Percentiles rank a stretch among this genome's conserved stretches.
Conservation (phyloP, 2,888 invertebrate genomes). For the Orthosia incerta region DNA sequence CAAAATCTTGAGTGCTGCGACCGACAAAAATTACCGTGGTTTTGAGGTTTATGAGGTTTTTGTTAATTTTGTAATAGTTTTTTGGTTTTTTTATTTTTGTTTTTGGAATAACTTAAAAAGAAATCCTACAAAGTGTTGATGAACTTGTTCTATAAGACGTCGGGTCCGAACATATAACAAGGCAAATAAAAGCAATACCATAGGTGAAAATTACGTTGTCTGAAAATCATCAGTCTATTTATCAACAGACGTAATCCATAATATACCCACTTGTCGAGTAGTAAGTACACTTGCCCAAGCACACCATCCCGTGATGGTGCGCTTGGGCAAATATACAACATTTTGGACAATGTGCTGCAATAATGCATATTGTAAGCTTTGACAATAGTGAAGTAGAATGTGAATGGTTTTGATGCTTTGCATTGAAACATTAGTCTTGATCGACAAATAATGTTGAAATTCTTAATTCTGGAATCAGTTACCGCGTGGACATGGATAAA, state of each 20-base stretch:
- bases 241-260: conserved; percentile 16
- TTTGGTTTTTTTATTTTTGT: too few species aligned
- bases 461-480: too few species aligned
- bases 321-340: conserved; percentile 81
- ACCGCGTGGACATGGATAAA: too few species aligned
- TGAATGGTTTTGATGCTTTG: conserved; percentile 71
- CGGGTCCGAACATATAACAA: background rate
- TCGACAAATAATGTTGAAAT: too few species aligned
- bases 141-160: background rate
- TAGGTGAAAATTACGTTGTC: background rate
- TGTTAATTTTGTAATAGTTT: background rate
- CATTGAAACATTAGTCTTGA: too few species aligned
- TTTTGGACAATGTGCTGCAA: conserved; percentile 82
- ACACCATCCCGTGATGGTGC: conserved; percentile 74
- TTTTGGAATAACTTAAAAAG: too few species aligned
- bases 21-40: background rate
- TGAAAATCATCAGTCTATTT: too few species aligned
- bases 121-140: too few species aligned
- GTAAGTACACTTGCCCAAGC: too few species aligned
- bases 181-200: background rate
- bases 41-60: background rate
- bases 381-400: conserved; percentile 64
- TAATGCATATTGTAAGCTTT: conserved; percentile 85
- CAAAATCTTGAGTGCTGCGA: background rate
- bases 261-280: conserved; percentile 66